Conservation (phyloP, 2,113 vertebrate genomes). For the Polyodon spathula region DNA sequence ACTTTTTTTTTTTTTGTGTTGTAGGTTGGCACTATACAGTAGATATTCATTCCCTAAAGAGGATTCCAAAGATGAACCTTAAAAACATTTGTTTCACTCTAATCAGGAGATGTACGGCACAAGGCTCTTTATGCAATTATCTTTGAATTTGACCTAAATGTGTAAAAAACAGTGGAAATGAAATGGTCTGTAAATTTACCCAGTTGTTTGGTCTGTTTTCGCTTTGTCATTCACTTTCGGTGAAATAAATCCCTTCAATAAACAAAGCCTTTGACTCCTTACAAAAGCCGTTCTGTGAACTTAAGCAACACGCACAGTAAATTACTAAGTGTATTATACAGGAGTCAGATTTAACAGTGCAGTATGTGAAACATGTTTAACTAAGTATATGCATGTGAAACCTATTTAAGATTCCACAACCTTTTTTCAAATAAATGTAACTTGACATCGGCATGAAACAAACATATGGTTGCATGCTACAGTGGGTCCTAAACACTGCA, state of each 20-base stretch:
- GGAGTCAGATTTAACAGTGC: no score
- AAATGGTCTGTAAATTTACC: conserved; percentile 63
- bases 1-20: conserved; percentile 56
- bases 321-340: no score
- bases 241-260: conserved; percentile 50
- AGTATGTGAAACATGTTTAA: no score
- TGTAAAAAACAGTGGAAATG: conserved; percentile 56
- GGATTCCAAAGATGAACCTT: conserved; percentile 61
- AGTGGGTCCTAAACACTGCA: no score
- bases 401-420: no score
- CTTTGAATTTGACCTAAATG: conserved; percentile 47
- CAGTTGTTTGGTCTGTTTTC: conserved; percentile 62
- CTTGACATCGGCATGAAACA: no score
- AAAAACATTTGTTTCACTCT: conserved; percentile 47
- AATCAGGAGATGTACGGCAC: conserved; percentile 62
- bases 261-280: no score
- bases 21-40: conserved; percentile 54
- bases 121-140: conserved; percentile 69
- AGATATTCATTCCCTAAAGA: conserved; percentile 57
- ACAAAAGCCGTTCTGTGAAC: no score
- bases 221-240: conserved; percentile 54
- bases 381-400: no score
- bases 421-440: no score
- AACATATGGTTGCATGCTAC: no score
- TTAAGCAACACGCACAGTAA: no score